A percentile compares a stretch with the other conserved stretches of the same genome.
These are phyloP conservation scores for Hemicentrotus pulcherrimus DNA, from an alignment of 35 echinoderm and acorn worm species.

Conservation along the genomic window DNA sequence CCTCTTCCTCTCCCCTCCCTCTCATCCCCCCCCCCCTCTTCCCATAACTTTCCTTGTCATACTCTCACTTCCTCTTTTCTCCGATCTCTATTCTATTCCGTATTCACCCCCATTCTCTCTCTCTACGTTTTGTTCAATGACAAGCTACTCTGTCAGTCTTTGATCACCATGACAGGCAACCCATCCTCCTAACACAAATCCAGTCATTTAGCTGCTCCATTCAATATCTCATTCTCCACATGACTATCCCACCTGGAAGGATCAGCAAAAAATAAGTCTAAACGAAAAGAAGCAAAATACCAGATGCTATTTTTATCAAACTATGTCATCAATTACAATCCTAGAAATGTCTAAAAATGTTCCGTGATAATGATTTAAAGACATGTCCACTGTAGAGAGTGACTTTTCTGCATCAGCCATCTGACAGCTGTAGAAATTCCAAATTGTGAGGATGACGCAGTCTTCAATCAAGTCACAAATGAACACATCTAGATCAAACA, in stretches of 20 bases:
- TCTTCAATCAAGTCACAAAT: neutral
- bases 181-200: no score
- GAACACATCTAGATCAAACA: no score
- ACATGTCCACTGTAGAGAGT: neutral
- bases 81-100: no score
- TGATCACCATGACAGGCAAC: neutral
- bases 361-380: neutral
- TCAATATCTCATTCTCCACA: no score
- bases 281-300: neutral
- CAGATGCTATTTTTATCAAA: neutral
- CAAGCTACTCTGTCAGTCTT: neutral
- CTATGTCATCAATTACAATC: neutral
- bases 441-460: neutral
- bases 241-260: neutral
- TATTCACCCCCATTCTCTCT: neutral
- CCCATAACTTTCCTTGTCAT: neutral
- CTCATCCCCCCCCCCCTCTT: neutral
- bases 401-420: neutral
- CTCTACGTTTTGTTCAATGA: neutral
- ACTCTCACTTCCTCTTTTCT: neutral
- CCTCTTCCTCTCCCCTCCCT: neutral
- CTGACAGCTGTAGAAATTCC: slow-evolving; percentile 1
- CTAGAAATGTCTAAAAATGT: neutral
- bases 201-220: no score
- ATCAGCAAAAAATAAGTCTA: neutral